Evolutionary conservation across 2,888 invertebrate species (phyloP), one percentile per base, ranked within the genome.

Genomic region (Andrena fulva): DNA sequence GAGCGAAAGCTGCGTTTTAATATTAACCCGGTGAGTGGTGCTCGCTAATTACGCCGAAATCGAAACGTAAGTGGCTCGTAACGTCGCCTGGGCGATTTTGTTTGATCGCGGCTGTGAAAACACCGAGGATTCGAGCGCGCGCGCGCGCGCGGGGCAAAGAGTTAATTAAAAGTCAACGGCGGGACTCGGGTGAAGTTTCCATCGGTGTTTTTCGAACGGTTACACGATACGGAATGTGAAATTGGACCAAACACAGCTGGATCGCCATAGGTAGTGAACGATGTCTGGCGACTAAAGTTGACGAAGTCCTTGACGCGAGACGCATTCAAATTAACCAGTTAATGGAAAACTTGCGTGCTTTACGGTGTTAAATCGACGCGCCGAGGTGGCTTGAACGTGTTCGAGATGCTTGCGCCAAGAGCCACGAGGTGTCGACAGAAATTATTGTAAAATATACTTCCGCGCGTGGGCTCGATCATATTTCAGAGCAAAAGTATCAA

Each of bases 321-420:
- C 70, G 80, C 77, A 87, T 87, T 77, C 80, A 77, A 80, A 87
- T 88, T 80, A 88, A 82, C 78, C 80, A 70, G 73, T 80, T 84
- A 83, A 85, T 81, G 73, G 73, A 78, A 76, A 87, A 85, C 69
- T 84, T 73, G 35, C 16, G 50, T 54, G 68, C 31, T 29, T 59
- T 59, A 60, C 68, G 68, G 68, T 63, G 73, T 70, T 64, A 83
- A 78, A 80, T 84, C 72, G 71, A 85, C 69, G 78, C 60, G 74
- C 71, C 75, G 66, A 56, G 63, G 52, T 48, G 56, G 56, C 27
- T 24, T 10, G 20, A 24, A 56, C 24, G 24, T 1, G 7, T 56
- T 27, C 20, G 24, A 10, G 4, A 24, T 20, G 20, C 64, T 64
- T 42, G 62, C 60, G 20, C 31, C 54, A 68, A 31, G 24, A 27